A percentile compares a stretch with the other conserved stretches of the same genome.
phyloP scores from a whole-genome alignment of 2,113 vertebrate species.

The Eulacestoma nigropectus region DNA sequence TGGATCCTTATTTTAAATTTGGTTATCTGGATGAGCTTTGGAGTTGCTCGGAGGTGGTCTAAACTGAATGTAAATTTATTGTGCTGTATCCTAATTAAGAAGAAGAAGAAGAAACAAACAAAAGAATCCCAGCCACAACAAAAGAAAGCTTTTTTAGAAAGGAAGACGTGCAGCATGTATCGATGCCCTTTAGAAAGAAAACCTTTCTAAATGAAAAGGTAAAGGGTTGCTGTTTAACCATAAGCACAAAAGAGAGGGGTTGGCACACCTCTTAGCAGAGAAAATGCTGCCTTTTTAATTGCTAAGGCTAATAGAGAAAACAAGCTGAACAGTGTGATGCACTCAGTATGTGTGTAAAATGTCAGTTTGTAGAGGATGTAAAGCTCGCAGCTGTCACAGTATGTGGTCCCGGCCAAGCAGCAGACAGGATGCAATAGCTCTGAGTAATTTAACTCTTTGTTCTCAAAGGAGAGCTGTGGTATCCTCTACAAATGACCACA shows the following conservation, averaged over 20 bases:
- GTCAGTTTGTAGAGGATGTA: constrained; percentile 47
- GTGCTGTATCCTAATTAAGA: background rate
- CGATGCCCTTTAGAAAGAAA: background rate
- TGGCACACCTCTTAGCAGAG: background rate
- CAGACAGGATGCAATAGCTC: constrained; percentile 36
- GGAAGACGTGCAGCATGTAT: background rate
- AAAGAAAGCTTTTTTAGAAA: background rate
- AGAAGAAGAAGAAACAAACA: background rate
- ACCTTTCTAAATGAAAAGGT: background rate
- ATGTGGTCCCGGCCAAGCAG: constrained; percentile 39
- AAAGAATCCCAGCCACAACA: background rate
- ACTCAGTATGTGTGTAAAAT: constrained; percentile 30
- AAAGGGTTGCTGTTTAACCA: background rate
- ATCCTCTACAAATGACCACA: constrained; percentile 20
- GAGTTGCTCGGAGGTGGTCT: background rate
- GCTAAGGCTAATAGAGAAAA: constrained; percentile 29
- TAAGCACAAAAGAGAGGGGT: background rate
- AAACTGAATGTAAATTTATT: background rate
- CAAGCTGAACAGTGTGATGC: constrained; percentile 28
- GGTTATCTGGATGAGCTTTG: background rate
- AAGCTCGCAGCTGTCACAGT: constrained; percentile 34
- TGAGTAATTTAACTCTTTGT: constrained; percentile 60
- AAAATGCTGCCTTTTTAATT: constrained; percentile 54
- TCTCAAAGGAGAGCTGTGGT: background rate
- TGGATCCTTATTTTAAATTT: background rate